These are phyloP conservation scores for Apodemia hepburni DNA, from an alignment of 2,888 invertebrate species.

Conservation along the genomic window DNA sequence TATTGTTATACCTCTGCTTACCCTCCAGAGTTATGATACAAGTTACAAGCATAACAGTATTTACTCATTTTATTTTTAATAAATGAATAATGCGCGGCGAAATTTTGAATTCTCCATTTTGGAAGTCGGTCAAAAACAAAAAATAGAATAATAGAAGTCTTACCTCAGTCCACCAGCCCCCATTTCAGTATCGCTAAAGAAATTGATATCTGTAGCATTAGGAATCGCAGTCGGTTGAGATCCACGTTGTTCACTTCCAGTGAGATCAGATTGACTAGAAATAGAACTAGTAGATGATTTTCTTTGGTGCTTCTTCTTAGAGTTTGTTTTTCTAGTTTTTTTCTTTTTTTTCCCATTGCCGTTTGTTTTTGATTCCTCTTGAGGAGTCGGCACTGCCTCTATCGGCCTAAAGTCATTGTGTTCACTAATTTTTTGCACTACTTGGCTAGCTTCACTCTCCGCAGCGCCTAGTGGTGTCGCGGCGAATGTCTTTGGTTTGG, in stretches of 20 bases:
- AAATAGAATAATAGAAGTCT: conserved; percentile 35
- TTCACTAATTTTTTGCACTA: conserved; percentile 81
- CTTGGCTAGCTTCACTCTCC: conserved; percentile 71
- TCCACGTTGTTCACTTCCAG: conserved; percentile 64
- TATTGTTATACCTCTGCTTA: too few relatives aligned
- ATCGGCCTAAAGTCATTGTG: conserved; percentile 84
- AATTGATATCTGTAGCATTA: conserved; percentile 76
- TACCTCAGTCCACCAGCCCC: conserved; percentile 82
- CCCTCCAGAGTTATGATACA: too few relatives aligned
- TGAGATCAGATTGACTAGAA: conserved; percentile 74
- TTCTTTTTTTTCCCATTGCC: conserved; percentile 86
- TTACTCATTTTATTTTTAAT: too few relatives aligned
- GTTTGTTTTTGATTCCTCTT: conserved; percentile 75
- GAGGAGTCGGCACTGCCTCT: conserved; percentile 50
- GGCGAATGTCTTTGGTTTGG: conserved; percentile 76
- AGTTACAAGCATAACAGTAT: background rate
- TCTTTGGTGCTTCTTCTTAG: conserved; percentile 90
- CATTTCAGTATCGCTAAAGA: conserved; percentile 96
- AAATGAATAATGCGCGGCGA: too few relatives aligned
- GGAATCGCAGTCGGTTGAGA: conserved; percentile 55
- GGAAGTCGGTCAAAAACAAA: background rate
- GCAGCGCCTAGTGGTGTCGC: conserved; percentile 73
- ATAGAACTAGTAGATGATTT: conserved; percentile 82
- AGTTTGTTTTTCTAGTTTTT: conserved; percentile 87
- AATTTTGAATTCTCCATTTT: background rate